Conservation (phyloP, 2,797 vertebrate species). For the Loris lydekkerianus region DNA sequence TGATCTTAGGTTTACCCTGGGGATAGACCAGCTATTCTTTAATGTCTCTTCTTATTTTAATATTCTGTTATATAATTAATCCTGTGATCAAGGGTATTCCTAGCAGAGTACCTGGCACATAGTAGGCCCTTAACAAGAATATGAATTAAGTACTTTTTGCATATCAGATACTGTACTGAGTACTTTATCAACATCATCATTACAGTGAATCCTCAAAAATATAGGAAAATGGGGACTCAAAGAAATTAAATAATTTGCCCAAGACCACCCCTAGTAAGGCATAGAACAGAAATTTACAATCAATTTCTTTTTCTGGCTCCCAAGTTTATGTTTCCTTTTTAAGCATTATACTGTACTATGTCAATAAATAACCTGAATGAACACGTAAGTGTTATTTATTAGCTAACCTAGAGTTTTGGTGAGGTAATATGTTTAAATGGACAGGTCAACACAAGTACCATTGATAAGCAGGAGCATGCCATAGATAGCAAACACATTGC, state of each 20-base stretch:
- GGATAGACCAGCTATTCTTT: background rate
- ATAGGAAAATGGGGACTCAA: background rate
- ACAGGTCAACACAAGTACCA: background rate
- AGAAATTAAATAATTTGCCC: background rate
- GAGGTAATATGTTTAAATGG: constrained; percentile 18
- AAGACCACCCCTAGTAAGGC: background rate
- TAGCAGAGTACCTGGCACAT: background rate
- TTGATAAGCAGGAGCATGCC: background rate
- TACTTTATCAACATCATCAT: background rate
- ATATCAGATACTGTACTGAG: constrained; percentile 4
- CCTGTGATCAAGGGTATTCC: background rate
- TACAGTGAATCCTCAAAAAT: background rate
- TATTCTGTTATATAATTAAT: background rate
- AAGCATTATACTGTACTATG: background rate
- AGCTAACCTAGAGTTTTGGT: constrained; percentile 25
- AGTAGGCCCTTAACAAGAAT: background rate
- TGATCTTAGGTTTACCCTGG: background rate
- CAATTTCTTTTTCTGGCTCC: constrained; percentile 11
- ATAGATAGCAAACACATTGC: background rate
- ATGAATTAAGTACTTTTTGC: background rate
- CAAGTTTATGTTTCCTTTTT: background rate
- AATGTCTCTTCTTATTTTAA: background rate
- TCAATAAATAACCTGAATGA: background rate
- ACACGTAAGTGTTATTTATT: background rate
- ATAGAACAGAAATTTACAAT: background rate